These are phyloP conservation scores for Rhabdomys dilectus DNA, from an alignment of 2,113 vertebrate genomes.

Conservation along the genomic window DNA sequence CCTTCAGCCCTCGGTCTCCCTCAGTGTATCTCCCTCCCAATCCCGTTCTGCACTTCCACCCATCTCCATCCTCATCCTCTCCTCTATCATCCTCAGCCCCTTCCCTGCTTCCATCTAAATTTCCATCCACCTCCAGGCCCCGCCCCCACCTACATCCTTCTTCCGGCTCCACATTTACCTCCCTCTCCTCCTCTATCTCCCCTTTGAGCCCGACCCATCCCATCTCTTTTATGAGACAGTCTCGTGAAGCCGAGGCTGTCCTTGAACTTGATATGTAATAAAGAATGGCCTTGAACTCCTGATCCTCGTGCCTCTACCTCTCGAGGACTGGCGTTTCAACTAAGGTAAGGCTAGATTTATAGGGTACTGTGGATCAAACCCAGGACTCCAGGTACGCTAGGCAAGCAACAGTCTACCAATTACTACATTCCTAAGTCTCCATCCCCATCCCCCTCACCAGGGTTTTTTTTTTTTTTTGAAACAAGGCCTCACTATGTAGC, in stretches of 20 bases:
- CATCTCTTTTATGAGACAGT: neutral
- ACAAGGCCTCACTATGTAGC: neutral
- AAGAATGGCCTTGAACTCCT: neutral
- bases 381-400: neutral
- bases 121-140: neutral
- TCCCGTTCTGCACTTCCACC: neutral
- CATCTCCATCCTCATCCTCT: neutral
- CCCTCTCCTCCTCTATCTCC: neutral
- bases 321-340: neutral
- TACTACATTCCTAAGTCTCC: neutral
- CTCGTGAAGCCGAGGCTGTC: neutral
- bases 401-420: neutral
- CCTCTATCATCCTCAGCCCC: neutral
- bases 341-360: neutral
- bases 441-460: no score
- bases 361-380: neutral
- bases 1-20: no score
- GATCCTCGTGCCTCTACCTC: neutral
- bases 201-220: neutral
- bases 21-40: no score
- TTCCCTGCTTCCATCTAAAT: neutral
- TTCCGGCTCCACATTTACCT: neutral
- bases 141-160: neutral
- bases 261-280: no score
- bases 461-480: neutral